A percentile compares a stretch with the other conserved stretches of the same genome.
Conservation (phyloP, 2,888 invertebrate genomes). For the Neoitamus cyanurus region DNA sequence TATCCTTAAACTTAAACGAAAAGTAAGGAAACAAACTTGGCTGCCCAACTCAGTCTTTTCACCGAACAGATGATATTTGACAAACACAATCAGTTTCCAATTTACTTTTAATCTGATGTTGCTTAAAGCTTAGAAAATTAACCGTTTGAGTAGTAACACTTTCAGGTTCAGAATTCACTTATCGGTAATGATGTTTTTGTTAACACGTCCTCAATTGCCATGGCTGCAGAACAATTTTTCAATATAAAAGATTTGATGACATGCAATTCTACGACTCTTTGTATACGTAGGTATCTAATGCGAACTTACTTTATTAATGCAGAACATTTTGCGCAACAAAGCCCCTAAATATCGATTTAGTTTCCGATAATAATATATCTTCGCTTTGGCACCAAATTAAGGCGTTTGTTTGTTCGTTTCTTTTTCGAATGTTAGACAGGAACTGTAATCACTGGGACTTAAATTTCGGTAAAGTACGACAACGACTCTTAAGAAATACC, state of each 20-base stretch:
- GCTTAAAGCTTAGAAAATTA: not conserved
- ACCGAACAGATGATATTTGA: conserved; percentile 10
- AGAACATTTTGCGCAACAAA: not conserved
- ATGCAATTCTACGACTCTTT: too few species aligned
- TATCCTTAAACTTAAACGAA: not conserved
- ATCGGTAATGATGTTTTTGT: not conserved
- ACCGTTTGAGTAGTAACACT: not conserved
- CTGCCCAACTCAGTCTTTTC: conserved; percentile 47
- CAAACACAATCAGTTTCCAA: not conserved
- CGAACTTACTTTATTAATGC: not conserved
- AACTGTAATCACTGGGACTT: too few species aligned
- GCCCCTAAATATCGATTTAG: not conserved
- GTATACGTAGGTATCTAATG: too few species aligned
- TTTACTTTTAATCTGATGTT: not conserved
- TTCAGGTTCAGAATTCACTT: not conserved
- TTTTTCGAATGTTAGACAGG: not conserved
- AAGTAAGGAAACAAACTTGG: not conserved
- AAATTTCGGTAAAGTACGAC: too few species aligned
- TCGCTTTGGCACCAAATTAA: not conserved
- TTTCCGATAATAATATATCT: not conserved
- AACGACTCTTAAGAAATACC: too few species aligned
- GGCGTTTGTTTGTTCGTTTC: not conserved
- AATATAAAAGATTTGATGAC: too few species aligned
- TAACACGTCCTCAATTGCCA: not conserved
- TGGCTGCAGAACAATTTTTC: too few species aligned